Evolutionary conservation across 2,888 invertebrate genomes (phyloP), one percentile per base, ranked within the genome.

Genomic region (Uropetala carovei): DNA sequence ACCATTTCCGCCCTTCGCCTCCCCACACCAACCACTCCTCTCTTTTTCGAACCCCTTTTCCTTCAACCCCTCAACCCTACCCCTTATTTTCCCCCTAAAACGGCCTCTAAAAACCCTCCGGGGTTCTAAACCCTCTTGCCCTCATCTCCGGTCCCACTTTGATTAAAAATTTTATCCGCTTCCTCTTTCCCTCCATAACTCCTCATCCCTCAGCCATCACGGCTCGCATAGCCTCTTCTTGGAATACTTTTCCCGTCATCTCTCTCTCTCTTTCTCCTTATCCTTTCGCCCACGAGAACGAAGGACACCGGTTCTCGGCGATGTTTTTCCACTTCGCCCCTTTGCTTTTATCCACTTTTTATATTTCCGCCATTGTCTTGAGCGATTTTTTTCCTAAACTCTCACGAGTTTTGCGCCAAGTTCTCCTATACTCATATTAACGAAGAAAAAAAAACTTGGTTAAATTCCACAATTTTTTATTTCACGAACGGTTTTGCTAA

Each of bases 161-260:
- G 75, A 75, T 75, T 75, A 75, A 75, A 75, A 75, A 75, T 75
- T 75, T 75, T 13, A 75, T 75, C 75, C 75, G 27, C 75, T 11
- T 13, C 27, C 43, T 43, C 43, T 43, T 43, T 43, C 43, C 75
- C 22, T 27, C 75, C 3, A 22, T 64, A 64, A 64, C 75, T 27
- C 22, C 27, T 27, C 22, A 22, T 27, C 27, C 22, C 75, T 10
- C 22, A 0, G 75, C 11, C 22, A 27, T 9, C 11, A 5, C 43
- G 43, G 43, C 22, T 27, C 75, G 10, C 27, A 9, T 27, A 75
- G 68, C 11, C 68, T 68, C 22, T 68, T 13, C n/a, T 68, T 18
- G 11, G 43, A 75, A 75, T 27, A 14, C 27, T 75, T 27, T 64
- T 75, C 75, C 27, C 75, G 4, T 9, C 27, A 0, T 75, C 27